A percentile compares a stretch with the other conserved stretches of the same genome.
Conservation (phyloP, 1,140 invertebrate species). For the Drosophila neocordata region DNA sequence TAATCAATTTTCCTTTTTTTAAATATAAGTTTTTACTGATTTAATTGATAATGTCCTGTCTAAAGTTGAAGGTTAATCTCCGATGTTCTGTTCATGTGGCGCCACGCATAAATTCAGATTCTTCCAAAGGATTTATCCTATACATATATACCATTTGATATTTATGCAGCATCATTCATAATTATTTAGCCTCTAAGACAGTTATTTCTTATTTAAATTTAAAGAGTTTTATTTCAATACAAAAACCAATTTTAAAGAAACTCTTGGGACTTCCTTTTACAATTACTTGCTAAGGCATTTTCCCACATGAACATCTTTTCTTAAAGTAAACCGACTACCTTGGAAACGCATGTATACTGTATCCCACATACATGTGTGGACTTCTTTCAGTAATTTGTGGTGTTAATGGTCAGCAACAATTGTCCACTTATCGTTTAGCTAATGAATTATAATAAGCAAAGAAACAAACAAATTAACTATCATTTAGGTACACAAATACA, state of each 20-base stretch:
- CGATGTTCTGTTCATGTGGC: no score
- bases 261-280: not conserved
- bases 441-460: conserved; percentile 48
- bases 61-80: no score
- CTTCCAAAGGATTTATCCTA: no score
- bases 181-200: no score
- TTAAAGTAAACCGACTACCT: not conserved
- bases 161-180: no score
- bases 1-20: not conserved
- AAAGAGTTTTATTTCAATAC: no score
- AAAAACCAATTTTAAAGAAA: not conserved
- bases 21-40: no score
- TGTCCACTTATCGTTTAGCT: conserved; percentile 63
- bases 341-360: conserved; percentile 7
- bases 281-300: not conserved
- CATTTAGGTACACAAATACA: conserved; percentile 5
- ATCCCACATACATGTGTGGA: conserved; percentile 37
- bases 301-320: conserved; percentile 3
- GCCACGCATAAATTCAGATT: no score
- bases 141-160: no score
- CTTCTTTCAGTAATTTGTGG: not conserved
- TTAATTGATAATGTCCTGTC: no score
- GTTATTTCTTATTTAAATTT: no score
- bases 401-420: conserved; percentile 51
- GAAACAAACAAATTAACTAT: conserved; percentile 11